These are phyloP conservation scores for Ligdia adustata DNA, from an alignment of 2,888 invertebrate genomes.

Conservation along the genomic window DNA sequence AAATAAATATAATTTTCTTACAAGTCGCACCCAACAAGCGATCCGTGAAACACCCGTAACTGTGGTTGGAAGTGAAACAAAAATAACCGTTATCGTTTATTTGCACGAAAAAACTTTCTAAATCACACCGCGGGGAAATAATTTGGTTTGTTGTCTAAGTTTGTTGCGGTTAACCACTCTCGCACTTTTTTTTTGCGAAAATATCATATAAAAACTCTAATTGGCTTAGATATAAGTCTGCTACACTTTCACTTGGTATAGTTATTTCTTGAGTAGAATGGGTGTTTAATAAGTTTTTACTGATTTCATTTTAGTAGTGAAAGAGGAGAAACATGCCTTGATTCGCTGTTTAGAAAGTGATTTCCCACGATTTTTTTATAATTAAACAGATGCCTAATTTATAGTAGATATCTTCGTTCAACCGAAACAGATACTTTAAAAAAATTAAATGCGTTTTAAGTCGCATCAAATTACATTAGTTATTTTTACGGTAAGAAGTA, in stretches of 20 bases:
- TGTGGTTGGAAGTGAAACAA: slow-evolving; percentile 49
- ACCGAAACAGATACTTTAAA: too few species aligned
- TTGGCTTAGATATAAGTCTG: slow-evolving; percentile 22
- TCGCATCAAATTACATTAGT: too few species aligned
- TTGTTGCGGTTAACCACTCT: slow-evolving; percentile 42
- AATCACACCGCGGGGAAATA: slow-evolving; percentile 54
- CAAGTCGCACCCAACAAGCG: slow-evolving; percentile 24
- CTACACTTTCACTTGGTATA: not conserved
- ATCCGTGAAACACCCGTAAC: slow-evolving; percentile 44
- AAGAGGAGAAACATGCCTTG: too few species aligned
- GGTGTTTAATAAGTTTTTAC: too few species aligned
- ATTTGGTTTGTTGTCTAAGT: slow-evolving; percentile 50
- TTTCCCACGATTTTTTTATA: too few species aligned
- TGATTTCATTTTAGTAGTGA: too few species aligned
- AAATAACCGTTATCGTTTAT: slow-evolving; percentile 48
- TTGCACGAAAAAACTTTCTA: slow-evolving; percentile 49
- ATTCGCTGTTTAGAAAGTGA: too few species aligned
- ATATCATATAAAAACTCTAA: slow-evolving; percentile 34
- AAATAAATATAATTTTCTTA: slow-evolving; percentile 20
- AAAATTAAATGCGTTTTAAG: too few species aligned
- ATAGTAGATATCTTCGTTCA: too few species aligned
- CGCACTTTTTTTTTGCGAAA: slow-evolving; percentile 31
- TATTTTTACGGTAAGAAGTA: too few species aligned
- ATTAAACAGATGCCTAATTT: too few species aligned
- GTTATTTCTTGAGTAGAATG: too few species aligned